These are phyloP conservation scores for Notothenia coriiceps DNA, from an alignment of 2,113 vertebrate species.

Conservation along the genomic window DNA sequence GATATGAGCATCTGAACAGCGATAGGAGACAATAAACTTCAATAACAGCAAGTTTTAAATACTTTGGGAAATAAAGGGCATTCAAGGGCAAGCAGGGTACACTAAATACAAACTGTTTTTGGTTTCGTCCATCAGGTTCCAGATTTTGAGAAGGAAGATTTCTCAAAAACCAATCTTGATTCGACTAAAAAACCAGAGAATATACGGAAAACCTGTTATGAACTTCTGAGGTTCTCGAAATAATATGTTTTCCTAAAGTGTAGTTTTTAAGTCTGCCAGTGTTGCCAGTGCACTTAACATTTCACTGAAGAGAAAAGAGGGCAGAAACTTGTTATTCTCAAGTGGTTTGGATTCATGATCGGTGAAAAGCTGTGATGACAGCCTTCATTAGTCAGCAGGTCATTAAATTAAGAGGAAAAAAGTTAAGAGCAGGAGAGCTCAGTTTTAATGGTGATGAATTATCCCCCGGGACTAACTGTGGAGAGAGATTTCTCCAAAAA, in stretches of 20 bases:
- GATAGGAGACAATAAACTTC: too few relatives aligned
- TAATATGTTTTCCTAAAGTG: neutral
- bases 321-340: constrained; percentile 23
- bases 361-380: constrained; percentile 57
- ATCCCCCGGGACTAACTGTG: constrained; percentile 41
- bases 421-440: constrained; percentile 46
- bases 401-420: constrained; percentile 51
- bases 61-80: too few relatives aligned
- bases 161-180: too few relatives aligned
- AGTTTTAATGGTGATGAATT: constrained; percentile 64
- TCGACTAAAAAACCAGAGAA: too few relatives aligned
- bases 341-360: constrained; percentile 39
- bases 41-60: too few relatives aligned
- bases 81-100: too few relatives aligned
- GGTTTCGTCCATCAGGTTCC: too few relatives aligned
- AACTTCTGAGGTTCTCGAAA: neutral
- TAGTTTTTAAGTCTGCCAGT: neutral
- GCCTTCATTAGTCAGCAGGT: constrained; percentile 68
- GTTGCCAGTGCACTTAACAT: neutral
- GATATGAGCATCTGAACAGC: too few relatives aligned
- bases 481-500: constrained; percentile 25
- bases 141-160: too few relatives aligned
- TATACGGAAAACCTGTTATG: neutral
- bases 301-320: neutral
- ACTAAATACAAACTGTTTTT: too few relatives aligned